Evolutionary conservation across 2,797 vertebrate species (phyloP).

Genomic region (Sebastes taczanowskii): DNA sequence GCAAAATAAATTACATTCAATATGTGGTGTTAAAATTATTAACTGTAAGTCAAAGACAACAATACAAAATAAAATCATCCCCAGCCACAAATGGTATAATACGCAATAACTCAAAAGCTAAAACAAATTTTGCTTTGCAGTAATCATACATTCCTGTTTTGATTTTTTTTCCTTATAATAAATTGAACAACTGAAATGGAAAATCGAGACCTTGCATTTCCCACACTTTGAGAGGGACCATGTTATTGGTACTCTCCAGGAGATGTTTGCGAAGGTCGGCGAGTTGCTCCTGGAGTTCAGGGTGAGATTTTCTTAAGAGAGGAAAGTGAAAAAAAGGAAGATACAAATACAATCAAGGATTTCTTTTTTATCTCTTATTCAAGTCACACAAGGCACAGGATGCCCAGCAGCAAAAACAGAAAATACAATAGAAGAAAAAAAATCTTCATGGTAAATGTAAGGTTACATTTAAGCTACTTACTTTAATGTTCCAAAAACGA

Average conservation of each 20-base stretch:
- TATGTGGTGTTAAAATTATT: not conserved
- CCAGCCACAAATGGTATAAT: not conserved
- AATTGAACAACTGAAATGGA: not conserved
- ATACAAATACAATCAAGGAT: not conserved
- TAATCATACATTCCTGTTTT: not conserved
- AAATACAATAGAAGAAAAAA: not conserved
- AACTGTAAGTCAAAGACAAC: not conserved
- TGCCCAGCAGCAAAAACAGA: not conserved
- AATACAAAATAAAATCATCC: not conserved
- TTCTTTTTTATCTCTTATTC: not conserved
- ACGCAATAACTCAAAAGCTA: not conserved
- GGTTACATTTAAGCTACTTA: constrained; percentile 70
- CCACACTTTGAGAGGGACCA: constrained; percentile 96
- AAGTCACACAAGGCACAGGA: not conserved
- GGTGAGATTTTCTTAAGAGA: constrained; percentile 85
- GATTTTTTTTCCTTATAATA: not conserved
- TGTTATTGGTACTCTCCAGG: constrained; percentile 89
- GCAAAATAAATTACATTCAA: not conserved
- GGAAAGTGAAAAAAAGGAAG: not conserved
- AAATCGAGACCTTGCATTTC: constrained; percentile 91
- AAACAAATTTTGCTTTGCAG: not conserved
- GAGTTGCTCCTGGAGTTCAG: constrained; percentile 88
- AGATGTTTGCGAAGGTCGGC: constrained; percentile 90
- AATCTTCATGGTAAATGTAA: not conserved
- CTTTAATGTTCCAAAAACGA: constrained; percentile 92